These are phyloP conservation scores for Stercorarius parasiticus DNA, from an alignment of 2,113 vertebrate genomes.

Conservation along the genomic window DNA sequence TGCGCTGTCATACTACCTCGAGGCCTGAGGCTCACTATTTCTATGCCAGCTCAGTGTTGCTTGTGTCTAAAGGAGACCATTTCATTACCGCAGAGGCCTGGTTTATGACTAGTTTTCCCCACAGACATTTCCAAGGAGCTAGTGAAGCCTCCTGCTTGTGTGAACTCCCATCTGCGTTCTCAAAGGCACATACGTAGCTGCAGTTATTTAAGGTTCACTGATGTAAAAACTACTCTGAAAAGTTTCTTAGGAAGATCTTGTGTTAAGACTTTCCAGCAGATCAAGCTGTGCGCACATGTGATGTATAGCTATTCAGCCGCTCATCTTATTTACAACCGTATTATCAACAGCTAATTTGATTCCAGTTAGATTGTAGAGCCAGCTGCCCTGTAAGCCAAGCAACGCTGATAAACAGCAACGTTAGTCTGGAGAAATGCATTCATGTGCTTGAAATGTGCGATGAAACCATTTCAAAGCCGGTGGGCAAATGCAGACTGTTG, in stretches of 20 bases:
- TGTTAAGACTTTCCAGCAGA: background rate
- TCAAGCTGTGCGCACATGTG: background rate
- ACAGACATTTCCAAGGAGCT: background rate
- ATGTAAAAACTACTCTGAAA: background rate
- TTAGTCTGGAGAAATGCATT: constrained; percentile 2
- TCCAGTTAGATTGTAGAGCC: background rate
- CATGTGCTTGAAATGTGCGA: background rate
- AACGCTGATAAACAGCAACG: background rate
- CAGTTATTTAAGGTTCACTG: background rate
- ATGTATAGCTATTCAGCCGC: background rate
- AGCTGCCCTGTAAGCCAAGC: background rate
- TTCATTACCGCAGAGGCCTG: background rate
- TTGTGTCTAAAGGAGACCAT: background rate
- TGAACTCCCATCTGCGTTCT: accelerated
- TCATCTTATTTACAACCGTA: background rate
- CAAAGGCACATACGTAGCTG: background rate
- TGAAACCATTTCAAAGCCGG: background rate
- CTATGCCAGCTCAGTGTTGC: background rate
- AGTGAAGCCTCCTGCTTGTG: background rate
- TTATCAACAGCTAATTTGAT: constrained; percentile 49
- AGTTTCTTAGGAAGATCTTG: background rate
- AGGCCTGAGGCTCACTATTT: background rate
- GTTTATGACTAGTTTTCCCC: background rate
- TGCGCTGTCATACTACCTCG: accelerated
- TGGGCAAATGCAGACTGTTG: background rate